Percentiles rank a stretch among this genome's conserved stretches.
phyloP scores from a whole-genome alignment of 2,888 invertebrate species.

The Octodonta nipae region DNA sequence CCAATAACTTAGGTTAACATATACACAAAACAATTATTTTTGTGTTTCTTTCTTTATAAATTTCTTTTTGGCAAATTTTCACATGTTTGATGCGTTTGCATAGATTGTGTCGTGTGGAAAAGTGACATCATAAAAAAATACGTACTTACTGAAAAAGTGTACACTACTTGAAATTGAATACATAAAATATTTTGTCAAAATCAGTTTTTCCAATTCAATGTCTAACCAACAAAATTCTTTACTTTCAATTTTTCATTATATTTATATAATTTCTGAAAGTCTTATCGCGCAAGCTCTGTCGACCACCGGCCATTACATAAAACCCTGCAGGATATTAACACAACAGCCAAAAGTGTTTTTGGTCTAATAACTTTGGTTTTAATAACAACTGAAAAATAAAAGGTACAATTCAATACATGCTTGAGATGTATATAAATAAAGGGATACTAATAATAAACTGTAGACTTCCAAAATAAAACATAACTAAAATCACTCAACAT shows the following conservation, averaged over 20 bases:
- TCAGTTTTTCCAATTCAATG: conserved; percentile 1
- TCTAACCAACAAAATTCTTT: not conserved
- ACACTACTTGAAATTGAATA: too few relatives aligned
- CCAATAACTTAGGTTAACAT: too few relatives aligned
- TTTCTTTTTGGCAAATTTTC: too few relatives aligned
- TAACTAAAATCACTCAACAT: conserved; percentile 33
- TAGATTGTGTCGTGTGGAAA: too few relatives aligned
- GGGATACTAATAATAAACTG: conserved; percentile 28
- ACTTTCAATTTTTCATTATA: not conserved
- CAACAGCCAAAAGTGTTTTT: conserved; percentile 24
- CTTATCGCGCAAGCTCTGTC: too few relatives aligned
- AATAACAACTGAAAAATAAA: conserved; percentile 37
- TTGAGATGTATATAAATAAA: conserved; percentile 29
- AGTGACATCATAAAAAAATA: too few relatives aligned
- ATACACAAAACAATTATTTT: too few relatives aligned
- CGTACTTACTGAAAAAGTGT: too few relatives aligned
- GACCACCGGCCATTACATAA: conserved; percentile 10
- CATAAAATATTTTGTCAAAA: too few relatives aligned
- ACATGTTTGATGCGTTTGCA: too few relatives aligned
- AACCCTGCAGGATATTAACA: conserved; percentile 26
- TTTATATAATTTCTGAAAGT: too few relatives aligned
- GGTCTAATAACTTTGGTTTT: conserved; percentile 38
- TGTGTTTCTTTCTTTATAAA: too few relatives aligned
- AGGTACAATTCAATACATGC: conserved; percentile 36
- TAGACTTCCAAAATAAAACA: conserved; percentile 31